These are phyloP conservation scores for Hystrix brachyura DNA, from an alignment of 2,113 vertebrate species.

Conservation along the genomic window DNA sequence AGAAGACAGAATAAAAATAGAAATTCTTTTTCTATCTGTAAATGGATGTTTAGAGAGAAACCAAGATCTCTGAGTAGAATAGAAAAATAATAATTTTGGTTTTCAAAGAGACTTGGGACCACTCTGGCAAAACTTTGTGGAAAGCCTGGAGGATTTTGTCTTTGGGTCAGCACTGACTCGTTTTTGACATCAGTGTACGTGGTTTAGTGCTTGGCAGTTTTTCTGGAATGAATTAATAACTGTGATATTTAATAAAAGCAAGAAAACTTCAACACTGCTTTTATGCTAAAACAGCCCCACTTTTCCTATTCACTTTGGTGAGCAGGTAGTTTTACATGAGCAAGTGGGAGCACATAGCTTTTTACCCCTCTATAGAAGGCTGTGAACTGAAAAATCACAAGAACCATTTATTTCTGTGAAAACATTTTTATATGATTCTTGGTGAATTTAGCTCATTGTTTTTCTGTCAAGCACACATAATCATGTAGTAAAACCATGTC, in stretches of 20 bases:
- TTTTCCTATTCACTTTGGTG: neutral
- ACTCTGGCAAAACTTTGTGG: neutral
- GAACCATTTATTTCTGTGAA: constrained; percentile 18
- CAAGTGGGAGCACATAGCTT: neutral
- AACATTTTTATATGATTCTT: constrained; percentile 25
- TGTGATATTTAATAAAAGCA: constrained; percentile 30
- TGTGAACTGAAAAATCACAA: constrained; percentile 57
- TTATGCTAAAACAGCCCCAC: neutral
- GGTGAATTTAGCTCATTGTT: constrained; percentile 39
- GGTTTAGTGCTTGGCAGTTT: constrained; percentile 3
- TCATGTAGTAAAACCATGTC: neutral
- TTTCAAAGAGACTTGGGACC: constrained; percentile 27
- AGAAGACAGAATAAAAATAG: constrained; percentile 63
- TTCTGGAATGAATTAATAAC: constrained; percentile 35
- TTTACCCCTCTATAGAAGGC: neutral
- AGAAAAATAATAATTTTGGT: constrained; percentile 25
- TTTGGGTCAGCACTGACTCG: neutral
- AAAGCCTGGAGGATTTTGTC: neutral
- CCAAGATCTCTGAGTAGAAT: constrained; percentile 29
- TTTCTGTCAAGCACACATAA: neutral
- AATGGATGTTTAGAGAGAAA: constrained; percentile 59
- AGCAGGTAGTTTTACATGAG: neutral
- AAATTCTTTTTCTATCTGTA: constrained; percentile 26
- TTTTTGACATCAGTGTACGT: neutral
- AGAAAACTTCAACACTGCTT: constrained; percentile 10